Evolutionary conservation across 2,797 vertebrate species (phyloP), one percentile per base, ranked within the genome.

Genomic region (Eupleurogrammus muticus): DNA sequence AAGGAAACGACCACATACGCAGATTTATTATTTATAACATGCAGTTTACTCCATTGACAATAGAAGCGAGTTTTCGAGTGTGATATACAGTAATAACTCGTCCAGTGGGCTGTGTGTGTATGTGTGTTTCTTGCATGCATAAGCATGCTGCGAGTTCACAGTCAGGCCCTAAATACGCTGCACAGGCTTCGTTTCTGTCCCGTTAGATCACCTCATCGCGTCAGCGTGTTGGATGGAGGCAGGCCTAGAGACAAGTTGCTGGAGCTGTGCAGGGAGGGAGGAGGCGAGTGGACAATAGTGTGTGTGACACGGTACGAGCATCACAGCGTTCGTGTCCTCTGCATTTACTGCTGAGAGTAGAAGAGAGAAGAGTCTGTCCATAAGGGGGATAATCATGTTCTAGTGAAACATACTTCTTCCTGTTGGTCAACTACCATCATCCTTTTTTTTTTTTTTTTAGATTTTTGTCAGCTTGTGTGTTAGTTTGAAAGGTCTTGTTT

Each of bases 161-260:
- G 67, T 58, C 23, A 68, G 66, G 72, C 62, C 75, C 68, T 70
- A 73, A 84, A 84, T 80, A 63, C 82, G 82, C 44, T 82, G 77
- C 79, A 75, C 66, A 38, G 80, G 74, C 82, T 79, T 83, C 72
- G 81, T 83, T 82, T 83, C 69, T 90, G 88, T 90, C 89, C 77
- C 76, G 77, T 90, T 82, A 78, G 67, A 90, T 91, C 84, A 82
- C 60, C 76, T 85, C 90, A 86, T 10, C 19, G 20, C 86, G 89
- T 83, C 80, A 75, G 80, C 60, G 75, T 77, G 79, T 81, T 80
- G 77, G 75, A 83, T 77, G 44, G 65, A 83, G 75, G 65, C 65
- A 78, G 76, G 69, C 73, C 36, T 51, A 81, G 79, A 85, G 81
- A 87, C 79, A 87, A 86, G 75, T 73, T 44, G 55, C 70, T 60